Conservation (phyloP, 2,888 invertebrate genomes). For the Smittia sp. region DNA sequence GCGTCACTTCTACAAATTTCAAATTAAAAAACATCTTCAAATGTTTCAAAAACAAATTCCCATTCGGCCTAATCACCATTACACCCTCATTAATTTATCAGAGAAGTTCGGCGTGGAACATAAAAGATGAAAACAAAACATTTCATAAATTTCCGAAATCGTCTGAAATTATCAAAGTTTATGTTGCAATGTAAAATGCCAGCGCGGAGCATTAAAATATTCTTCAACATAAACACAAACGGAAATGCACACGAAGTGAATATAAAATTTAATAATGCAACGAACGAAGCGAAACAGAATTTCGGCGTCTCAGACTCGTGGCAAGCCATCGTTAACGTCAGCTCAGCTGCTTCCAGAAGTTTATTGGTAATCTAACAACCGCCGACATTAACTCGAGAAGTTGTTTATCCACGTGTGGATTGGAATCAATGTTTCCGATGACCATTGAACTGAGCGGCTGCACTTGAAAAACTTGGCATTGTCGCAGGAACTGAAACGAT, state of each 20-base stretch:
- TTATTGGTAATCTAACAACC: no score
- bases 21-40: no score
- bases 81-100: not conserved
- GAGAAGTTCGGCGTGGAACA: not conserved
- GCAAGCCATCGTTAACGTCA: no score
- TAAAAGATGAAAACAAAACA: not conserved
- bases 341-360: no score
- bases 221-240: slow-evolving; percentile 2
- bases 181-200: not conserved
- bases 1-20: no score
- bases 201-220: slow-evolving; percentile 2
- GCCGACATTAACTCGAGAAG: no score
- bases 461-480: no score
- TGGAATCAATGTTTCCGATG: no score
- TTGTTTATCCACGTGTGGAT: no score
- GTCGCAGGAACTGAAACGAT: no score
- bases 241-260: slow-evolving; percentile 10
- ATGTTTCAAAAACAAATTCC: not conserved
- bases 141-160: slow-evolving; percentile 3
- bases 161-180: slow-evolving; percentile 3
- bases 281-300: not conserved
- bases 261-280: slow-evolving; percentile 1
- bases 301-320: no score
- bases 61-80: not conserved
- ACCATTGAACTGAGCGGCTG: no score